Conservation (phyloP, 2,888 invertebrate genomes). For the Cryptocephalus moraei region DNA sequence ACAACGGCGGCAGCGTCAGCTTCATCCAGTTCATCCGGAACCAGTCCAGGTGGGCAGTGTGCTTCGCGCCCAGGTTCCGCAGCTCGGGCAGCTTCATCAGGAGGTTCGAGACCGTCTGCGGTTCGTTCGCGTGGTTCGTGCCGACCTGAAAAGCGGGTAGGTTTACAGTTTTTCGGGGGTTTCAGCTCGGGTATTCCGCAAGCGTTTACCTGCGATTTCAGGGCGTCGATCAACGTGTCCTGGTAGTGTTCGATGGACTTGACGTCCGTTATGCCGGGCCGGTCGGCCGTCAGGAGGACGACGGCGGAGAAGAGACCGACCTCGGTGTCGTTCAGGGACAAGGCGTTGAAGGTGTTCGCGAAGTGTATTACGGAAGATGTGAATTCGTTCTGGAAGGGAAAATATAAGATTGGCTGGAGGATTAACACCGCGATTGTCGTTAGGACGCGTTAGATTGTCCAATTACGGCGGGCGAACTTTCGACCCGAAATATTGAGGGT, state of each 20-base stretch:
- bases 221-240: constrained; percentile 76
- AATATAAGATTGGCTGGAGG: not conserved
- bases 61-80: constrained; percentile 68
- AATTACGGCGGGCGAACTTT: no score
- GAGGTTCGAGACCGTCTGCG: constrained; percentile 46
- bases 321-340: constrained; percentile 81
- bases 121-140: constrained; percentile 50
- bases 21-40: constrained; percentile 82
- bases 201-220: constrained; percentile 70
- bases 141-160: constrained; percentile 43
- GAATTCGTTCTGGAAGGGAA: constrained; percentile 63
- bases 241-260: constrained; percentile 70
- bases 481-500: no score
- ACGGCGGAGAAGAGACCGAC: constrained; percentile 80
- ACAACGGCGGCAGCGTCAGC: constrained; percentile 80
- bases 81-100: constrained; percentile 63
- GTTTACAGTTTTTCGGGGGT: not conserved
- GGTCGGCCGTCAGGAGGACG: constrained; percentile 71
- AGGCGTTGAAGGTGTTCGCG: constrained; percentile 60
- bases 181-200: no score
- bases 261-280: constrained; percentile 69
- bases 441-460: no score
- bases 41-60: constrained; percentile 80
- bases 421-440: no score
- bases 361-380: constrained; percentile 74